phyloP scores from a whole-genome alignment of 2,797 vertebrate genomes.

The Rhinogobio ventralis region DNA sequence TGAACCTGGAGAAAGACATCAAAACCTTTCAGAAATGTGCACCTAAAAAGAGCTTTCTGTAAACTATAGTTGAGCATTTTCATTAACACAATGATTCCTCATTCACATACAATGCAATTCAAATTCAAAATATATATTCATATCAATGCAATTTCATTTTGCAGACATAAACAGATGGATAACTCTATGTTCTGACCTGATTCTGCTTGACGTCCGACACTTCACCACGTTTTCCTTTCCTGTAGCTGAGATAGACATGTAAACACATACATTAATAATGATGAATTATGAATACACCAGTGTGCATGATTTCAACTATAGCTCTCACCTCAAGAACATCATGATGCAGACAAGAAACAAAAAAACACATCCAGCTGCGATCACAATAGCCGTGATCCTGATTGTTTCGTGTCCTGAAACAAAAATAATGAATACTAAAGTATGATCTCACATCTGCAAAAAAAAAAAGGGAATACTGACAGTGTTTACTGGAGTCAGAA shows the following conservation, averaged over 20 bases:
- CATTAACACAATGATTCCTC: not conserved
- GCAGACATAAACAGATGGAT: not conserved
- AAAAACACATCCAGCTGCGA: not conserved
- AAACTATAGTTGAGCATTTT: not conserved
- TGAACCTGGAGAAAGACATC: not conserved
- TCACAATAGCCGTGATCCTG: not conserved
- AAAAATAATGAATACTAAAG: not conserved
- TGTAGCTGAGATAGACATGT: not conserved
- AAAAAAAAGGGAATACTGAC: not conserved
- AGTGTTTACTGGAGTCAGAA: not conserved
- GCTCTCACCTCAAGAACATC: not conserved
- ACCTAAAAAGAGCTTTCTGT: not conserved
- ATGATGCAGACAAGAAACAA: not conserved
- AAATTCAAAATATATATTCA: not conserved
- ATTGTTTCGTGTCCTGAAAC: accelerated
- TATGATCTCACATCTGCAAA: not conserved
- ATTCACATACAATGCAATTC: too few species aligned
- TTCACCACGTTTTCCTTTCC: not conserved
- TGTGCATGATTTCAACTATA: not conserved
- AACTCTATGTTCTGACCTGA: not conserved
- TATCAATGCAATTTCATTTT: not conserved
- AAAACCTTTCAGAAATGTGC: not conserved
- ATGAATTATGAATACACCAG: not conserved
- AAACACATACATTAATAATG: not conserved
- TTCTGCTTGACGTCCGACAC: not conserved